phyloP scores from a whole-genome alignment of 2,113 vertebrate genomes.

The Xenopus borealis region DNA sequence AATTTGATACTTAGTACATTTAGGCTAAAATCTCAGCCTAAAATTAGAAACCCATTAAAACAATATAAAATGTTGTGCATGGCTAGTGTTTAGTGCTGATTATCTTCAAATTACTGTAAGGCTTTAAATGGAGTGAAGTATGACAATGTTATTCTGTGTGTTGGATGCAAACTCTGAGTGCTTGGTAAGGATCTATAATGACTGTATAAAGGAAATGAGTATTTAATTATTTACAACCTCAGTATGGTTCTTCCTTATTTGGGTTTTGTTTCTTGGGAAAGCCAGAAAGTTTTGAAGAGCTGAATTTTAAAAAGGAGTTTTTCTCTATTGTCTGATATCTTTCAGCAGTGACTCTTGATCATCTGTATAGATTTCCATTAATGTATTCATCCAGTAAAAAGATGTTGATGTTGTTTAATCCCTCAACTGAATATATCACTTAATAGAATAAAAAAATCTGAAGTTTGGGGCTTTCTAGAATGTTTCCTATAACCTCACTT shows the following conservation, averaged over 20 bases:
- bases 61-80: too few relatives aligned
- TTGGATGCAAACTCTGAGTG: slow-evolving; percentile 11
- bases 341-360: not conserved
- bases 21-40: not conserved
- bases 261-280: slow-evolving; percentile 6
- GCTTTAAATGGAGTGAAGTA: slow-evolving; percentile 30
- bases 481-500: too few relatives aligned
- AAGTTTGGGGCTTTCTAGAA: too few relatives aligned
- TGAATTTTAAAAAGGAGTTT: slow-evolving; percentile 26
- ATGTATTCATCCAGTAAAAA: slow-evolving; percentile 6
- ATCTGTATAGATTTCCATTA: slow-evolving; percentile 3
- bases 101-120: slow-evolving; percentile 22
- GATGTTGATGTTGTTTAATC: slow-evolving; percentile 9
- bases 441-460: not conserved
- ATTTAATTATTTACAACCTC: slow-evolving; percentile 38
- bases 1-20: too few relatives aligned
- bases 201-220: slow-evolving; percentile 30
- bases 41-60: not conserved
- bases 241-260: slow-evolving; percentile 2
- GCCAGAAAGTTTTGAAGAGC: slow-evolving; percentile 14
- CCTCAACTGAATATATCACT: slow-evolving; percentile 6
- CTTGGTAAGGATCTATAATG: slow-evolving; percentile 25
- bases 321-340: slow-evolving; percentile 6
- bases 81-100: not conserved
- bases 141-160: slow-evolving; percentile 16